Percentiles rank a stretch among this genome's conserved stretches.
Conservation (phyloP, 2,113 vertebrate genomes). For the Paradoxurus hermaphroditus region DNA sequence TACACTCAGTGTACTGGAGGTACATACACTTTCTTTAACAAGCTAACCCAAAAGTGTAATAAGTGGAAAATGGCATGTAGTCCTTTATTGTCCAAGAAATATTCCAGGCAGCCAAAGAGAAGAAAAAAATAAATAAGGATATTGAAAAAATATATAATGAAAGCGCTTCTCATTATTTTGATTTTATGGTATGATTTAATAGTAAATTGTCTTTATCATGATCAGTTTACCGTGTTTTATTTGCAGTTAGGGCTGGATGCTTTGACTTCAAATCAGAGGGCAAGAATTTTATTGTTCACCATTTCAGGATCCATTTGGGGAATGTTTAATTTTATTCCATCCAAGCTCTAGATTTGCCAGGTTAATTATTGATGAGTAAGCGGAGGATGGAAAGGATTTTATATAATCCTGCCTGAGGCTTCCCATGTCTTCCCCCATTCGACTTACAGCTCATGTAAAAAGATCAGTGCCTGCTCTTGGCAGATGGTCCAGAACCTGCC, state of each 20-base stretch:
- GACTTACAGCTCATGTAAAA: neutral
- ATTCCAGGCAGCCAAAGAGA: neutral
- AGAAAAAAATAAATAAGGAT: neutral
- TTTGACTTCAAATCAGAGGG: neutral
- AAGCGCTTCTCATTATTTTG: neutral
- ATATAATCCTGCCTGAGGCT: conserved; percentile 22
- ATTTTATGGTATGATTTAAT: neutral
- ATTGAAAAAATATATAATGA: neutral
- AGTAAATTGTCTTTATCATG: neutral
- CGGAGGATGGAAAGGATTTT: neutral
- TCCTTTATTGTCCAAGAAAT: neutral
- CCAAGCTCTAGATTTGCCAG: conserved; percentile 31
- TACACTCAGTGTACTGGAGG: neutral
- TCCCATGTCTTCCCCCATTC: conserved; percentile 9
- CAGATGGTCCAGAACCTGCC: conserved; percentile 11
- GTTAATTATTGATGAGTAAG: conserved; percentile 61
- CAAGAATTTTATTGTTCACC: neutral
- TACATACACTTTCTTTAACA: neutral
- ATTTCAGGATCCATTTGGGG: conserved; percentile 38
- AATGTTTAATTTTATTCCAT: conserved; percentile 60
- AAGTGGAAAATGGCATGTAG: neutral
- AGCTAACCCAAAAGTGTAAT: neutral
- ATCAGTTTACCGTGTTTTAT: conserved; percentile 15
- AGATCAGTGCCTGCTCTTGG: neutral
- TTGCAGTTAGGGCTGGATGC: neutral